Base-by-base conservation (phyloP, 2,888 invertebrate genomes). In the Drosophila prostipennis region DNA sequence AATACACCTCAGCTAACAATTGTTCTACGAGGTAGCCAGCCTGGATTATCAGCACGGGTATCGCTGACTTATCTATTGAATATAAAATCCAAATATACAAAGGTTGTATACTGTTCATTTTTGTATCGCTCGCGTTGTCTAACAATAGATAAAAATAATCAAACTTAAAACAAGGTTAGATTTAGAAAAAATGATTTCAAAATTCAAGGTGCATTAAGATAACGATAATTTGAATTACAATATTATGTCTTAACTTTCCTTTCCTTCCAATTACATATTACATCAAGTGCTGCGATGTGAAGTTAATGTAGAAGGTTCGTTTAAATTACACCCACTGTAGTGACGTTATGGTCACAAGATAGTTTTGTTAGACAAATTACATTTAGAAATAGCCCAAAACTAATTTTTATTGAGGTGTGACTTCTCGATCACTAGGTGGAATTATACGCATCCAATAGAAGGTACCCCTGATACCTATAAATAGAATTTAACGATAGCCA, bases 281-380 rank as follows among this genome's bases (percentile, higher is more conserved):
- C 1, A 37, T 37, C 1, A 14, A 39, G 8, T 3, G 6, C 3
- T 3, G n/a, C n/a, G n/a, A n/a, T n/a, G n/a, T n/a, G 19, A 19
- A 2, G 19, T 19, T 19, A 19, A 19, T n/a, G 8, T 39, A 14
- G 0, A 39, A 37, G 14, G 37, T 14, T 14, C 14, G n/a, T 3
- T 40, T 10, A 16, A 10, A 4, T 19, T 19, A 29, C 49, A 29
- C 7, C 6, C 5, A 23, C 32, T 23, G 37, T 37, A 36, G 2
- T 23, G 26, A 29, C 11, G 13, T 11, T 14, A 45, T 46, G 10
- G 36, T 70, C 71, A 53, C 53, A 42, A 42, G 52, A n/a, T 32
- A 7, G 37, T 42, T 49, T 64, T 74, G 54, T 23, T 60, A 65
- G 70, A 69, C 67, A 23, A 80, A 75, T 78, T 69, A 59, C 43